Base-by-base conservation (phyloP, 92 coral and sea anemone genomes). In the Porites evermanni region DNA sequence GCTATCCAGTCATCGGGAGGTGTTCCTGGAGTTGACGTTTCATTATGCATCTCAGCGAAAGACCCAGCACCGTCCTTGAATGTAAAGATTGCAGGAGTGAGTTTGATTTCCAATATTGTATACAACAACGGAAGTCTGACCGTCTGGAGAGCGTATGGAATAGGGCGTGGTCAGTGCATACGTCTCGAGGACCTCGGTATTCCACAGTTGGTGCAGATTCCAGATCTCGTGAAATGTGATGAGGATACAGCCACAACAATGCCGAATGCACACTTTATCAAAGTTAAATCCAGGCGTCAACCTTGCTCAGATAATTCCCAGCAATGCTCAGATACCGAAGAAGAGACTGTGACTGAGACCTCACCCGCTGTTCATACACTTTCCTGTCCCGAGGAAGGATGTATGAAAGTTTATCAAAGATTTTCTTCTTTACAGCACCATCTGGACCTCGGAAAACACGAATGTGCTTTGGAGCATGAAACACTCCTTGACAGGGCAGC, bases 141-240 rank as follows among this genome's bases (percentile, higher is more conserved):
- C 64, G 87, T 87, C 23, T 89, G 93, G 95, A 92, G 78, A 60
- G 93, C 93, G 29, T 89, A 92, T 84, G 89, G 82, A 78, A 91
- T 89, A 64, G 95, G 93, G 53, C 78, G 87, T 52, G 91, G 95
- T 59, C 82, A 91, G 60, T 74, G 44, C 71, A 79, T 88, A 53
- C 79, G 74, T 16, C 80, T 88, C 20, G 17, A 86, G 47, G 18
- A 61, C 71, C 47, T 61, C 14, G 60, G 6, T 63, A 21, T 32
- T 74, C 81, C 72, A 1, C 70, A 61, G 61, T 74, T 63, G 51
- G 32, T 64, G 29, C 88, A 32, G 83, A n/a, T 85, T 51, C 83
- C 76, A 17, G 51, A 26, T 52, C 80, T 76, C 20, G 53, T 75
- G 16, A 61, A 65, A 72, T 71, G 60, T 74, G 87, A 72, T 58